Percentiles rank a stretch among this genome's conserved stretches.
phyloP scores from a whole-genome alignment of 2,797 vertebrate genomes.

The Avahi laniger region DNA sequence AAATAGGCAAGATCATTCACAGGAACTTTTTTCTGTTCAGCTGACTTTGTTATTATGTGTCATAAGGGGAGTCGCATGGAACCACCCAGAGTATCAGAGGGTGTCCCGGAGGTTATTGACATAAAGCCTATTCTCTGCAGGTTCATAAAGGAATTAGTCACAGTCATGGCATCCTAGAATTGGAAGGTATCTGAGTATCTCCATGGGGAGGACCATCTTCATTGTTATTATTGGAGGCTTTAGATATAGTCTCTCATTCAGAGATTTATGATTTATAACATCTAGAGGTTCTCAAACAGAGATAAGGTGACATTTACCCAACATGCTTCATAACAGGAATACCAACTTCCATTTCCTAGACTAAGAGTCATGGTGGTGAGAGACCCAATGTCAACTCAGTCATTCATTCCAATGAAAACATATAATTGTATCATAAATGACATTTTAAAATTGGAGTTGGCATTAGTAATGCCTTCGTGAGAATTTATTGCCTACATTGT shows the following conservation, averaged over 20 bases:
- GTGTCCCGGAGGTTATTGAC: not conserved
- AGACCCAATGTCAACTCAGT: not conserved
- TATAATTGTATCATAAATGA: not conserved
- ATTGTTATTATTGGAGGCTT: not conserved
- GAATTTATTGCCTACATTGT: not conserved
- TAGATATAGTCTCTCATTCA: not conserved
- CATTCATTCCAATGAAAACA: not conserved
- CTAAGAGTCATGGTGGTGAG: not conserved
- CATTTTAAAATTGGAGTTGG: not conserved
- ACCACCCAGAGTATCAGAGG: not conserved
- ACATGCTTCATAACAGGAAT: not conserved
- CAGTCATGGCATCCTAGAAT: not conserved
- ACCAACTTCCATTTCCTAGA: not conserved
- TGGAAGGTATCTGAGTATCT: not conserved
- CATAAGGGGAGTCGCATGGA: not conserved
- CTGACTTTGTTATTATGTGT: not conserved
- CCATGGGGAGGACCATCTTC: not conserved
- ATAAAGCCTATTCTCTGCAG: not conserved
- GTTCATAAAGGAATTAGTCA: not conserved
- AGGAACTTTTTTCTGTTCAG: not conserved
- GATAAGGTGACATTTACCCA: not conserved
- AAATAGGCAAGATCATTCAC: not conserved
- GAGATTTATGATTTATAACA: not conserved
- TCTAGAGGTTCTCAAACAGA: not conserved
- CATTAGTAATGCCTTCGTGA: not conserved